Evolutionary conservation across 2,113 vertebrate genomes (phyloP).

Genomic region (Tragelaphus buxtoni): DNA sequence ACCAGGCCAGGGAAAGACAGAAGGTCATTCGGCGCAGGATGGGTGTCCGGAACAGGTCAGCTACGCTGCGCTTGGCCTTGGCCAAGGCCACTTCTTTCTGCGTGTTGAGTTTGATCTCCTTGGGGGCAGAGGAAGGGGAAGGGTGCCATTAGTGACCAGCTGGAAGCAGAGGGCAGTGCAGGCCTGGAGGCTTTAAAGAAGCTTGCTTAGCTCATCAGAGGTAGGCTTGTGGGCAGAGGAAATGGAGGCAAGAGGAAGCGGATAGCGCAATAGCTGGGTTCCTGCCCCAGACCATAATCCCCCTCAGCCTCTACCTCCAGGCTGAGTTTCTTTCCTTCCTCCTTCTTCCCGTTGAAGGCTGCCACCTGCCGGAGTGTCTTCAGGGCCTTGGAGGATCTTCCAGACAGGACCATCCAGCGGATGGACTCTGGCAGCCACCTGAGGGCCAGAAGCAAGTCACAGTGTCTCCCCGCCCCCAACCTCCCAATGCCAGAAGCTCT

Average conservation of each 20-base stretch:
- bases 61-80: constrained; percentile 35
- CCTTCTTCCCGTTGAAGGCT: constrained; percentile 80
- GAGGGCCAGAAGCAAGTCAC: constrained; percentile 10
- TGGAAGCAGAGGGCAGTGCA: background rate
- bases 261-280: background rate
- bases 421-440: constrained; percentile 91
- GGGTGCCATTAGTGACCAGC: background rate
- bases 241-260: background rate
- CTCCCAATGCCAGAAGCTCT: background rate
- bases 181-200: background rate
- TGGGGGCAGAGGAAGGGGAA: background rate
- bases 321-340: constrained; percentile 85
- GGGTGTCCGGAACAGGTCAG: constrained; percentile 57
- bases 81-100: constrained; percentile 81
- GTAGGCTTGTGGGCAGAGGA: background rate
- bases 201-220: background rate
- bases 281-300: background rate
- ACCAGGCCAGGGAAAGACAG: constrained; percentile 66
- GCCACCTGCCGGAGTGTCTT: constrained; percentile 84
- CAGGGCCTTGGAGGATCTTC: constrained; percentile 81
- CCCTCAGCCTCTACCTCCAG: constrained; percentile 78
- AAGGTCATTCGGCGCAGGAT: constrained; percentile 50
- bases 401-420: constrained; percentile 86
- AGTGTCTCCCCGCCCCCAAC: background rate
- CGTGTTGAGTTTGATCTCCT: constrained; percentile 85